phyloP scores from a whole-genome alignment of 37 sponge, comb jelly and placozoan species.

The Trichoplax adhaerens region DNA sequence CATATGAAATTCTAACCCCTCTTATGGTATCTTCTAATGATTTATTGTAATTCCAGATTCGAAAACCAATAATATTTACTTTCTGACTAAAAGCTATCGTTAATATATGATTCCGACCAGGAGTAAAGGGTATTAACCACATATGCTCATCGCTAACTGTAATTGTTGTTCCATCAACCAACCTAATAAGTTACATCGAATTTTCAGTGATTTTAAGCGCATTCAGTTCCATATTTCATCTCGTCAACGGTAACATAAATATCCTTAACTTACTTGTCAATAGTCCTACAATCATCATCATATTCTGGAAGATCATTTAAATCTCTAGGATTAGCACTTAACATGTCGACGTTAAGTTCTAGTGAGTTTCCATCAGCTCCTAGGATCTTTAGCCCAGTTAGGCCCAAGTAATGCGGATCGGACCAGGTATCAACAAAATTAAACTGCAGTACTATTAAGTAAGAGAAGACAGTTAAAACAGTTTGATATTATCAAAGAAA shows the following conservation, averaged over 20 bases:
- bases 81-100: slow-evolving; percentile 4
- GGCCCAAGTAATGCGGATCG: slow-evolving; percentile 23
- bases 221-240: neutral
- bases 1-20: slow-evolving; percentile 35
- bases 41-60: slow-evolving; percentile 86
- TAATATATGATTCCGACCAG: slow-evolving; percentile 2
- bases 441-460: slow-evolving; percentile 9
- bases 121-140: slow-evolving; percentile 45
- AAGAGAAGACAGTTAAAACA: too few relatives aligned
- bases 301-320: slow-evolving; percentile 16
- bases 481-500: too few relatives aligned
- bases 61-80: slow-evolving; percentile 12
- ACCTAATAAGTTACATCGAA: slow-evolving; percentile 9
- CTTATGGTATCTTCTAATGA: slow-evolving; percentile 70
- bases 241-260: neutral
- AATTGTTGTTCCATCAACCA: slow-evolving; percentile 54
- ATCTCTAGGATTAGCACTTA: slow-evolving; percentile 21
- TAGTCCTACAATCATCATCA: slow-evolving; percentile 17
- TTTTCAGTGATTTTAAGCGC: neutral
- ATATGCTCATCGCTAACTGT: slow-evolving; percentile 60
- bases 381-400: slow-evolving; percentile 24
- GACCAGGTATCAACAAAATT: slow-evolving; percentile 28
- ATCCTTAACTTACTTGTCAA: slow-evolving; percentile 20
- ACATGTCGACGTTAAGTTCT: slow-evolving; percentile 8
- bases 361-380: slow-evolving; percentile 19